Percentiles rank a stretch among this genome's conserved stretches.
phyloP scores from a whole-genome alignment of 2,888 invertebrate genomes.

The Lottia gigantea region DNA sequence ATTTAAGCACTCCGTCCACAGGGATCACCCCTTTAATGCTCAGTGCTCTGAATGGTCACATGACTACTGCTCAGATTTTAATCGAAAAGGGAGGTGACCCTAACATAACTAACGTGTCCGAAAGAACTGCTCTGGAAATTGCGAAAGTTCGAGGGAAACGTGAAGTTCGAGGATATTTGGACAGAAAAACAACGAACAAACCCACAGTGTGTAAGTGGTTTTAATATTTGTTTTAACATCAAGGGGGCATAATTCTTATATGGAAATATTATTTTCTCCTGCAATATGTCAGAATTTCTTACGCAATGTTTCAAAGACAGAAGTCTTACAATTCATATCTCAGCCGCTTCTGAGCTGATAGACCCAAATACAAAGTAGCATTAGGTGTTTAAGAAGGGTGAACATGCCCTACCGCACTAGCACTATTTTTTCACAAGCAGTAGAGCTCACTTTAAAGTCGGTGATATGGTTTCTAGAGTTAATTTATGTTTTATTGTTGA shows the following conservation, averaged over 20 bases:
- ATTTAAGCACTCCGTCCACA: slow-evolving; percentile 62
- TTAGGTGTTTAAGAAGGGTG: too few species aligned
- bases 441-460: too few species aligned
- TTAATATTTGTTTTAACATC: too few species aligned
- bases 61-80: slow-evolving; percentile 67
- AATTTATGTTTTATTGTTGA: slow-evolving; percentile 1
- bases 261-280: too few species aligned
- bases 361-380: too few species aligned
- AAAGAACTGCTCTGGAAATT: slow-evolving; percentile 67
- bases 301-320: too few species aligned
- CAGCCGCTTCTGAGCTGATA: too few species aligned
- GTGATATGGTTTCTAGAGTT: too few species aligned
- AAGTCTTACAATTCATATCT: too few species aligned
- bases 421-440: too few species aligned
- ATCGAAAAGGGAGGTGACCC: slow-evolving; percentile 67
- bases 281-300: too few species aligned
- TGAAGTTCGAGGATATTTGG: slow-evolving; percentile 64
- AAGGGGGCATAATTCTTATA: too few species aligned
- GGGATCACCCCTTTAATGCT: slow-evolving; percentile 68
- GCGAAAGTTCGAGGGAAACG: slow-evolving; percentile 58
- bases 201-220: slow-evolving; percentile 51
- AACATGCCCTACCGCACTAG: background rate
- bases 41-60: slow-evolving; percentile 67
- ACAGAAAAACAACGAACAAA: slow-evolving; percentile 65
- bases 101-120: slow-evolving; percentile 63